Evolutionary conservation across 2,888 invertebrate species (phyloP).

Genomic region (Boloria euphrosyne): DNA sequence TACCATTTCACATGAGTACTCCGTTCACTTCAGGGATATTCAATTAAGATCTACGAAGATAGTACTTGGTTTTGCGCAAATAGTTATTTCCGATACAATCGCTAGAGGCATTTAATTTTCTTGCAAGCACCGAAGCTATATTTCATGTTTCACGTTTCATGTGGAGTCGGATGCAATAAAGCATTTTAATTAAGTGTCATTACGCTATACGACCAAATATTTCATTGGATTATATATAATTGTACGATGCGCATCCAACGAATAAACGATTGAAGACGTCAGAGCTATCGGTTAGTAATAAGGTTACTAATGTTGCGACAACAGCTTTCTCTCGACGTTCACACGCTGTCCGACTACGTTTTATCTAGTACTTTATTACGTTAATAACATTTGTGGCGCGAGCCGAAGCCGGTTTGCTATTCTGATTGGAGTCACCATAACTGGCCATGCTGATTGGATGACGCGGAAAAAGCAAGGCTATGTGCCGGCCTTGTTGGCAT

Average conservation of each 20-base stretch:
- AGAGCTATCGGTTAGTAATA: constrained; percentile 56
- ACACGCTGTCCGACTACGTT: constrained; percentile 78
- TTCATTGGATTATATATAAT: constrained; percentile 30
- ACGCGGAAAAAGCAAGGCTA: constrained; percentile 78
- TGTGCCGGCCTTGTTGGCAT: constrained; percentile 73
- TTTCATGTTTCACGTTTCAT: constrained; percentile 47
- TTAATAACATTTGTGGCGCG: constrained; percentile 76
- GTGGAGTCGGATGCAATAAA: constrained; percentile 44
- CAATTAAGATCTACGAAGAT: constrained; percentile 72
- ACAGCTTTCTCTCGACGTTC: constrained; percentile 77
- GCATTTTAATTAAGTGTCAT: constrained; percentile 34
- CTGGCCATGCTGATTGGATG: constrained; percentile 75
- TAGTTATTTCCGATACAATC: constrained; percentile 52
- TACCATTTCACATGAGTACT: constrained; percentile 57
- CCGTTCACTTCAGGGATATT: constrained; percentile 62
- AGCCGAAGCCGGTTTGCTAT: constrained; percentile 73
- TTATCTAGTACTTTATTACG: constrained; percentile 79
- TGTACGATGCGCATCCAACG: constrained; percentile 26
- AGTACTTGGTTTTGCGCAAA: constrained; percentile 45
- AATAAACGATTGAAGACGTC: constrained; percentile 51
- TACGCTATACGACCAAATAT: constrained; percentile 28
- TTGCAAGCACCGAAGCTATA: constrained; percentile 10
- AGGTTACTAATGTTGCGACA: constrained; percentile 70
- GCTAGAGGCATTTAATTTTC: constrained; percentile 24
- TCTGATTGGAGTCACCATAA: constrained; percentile 65